Evolutionary conservation across 1,140 invertebrate genomes (phyloP).

Genomic region (Papilio polyxenes): DNA sequence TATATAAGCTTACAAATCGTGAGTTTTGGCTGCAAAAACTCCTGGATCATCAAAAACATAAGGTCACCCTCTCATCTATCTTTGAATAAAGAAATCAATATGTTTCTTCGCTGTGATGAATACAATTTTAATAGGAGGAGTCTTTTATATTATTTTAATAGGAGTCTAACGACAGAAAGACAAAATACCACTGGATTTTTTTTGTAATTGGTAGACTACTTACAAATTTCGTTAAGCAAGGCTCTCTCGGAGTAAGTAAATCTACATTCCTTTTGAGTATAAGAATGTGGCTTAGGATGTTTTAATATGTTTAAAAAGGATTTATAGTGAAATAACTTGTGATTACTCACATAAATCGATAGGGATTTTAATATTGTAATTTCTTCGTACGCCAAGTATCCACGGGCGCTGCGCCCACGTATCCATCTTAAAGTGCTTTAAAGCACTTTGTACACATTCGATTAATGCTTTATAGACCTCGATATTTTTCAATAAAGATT

Average conservation of each 20-base stretch:
- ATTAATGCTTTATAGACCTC: neutral
- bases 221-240: neutral
- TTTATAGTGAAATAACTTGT: slow-evolving; percentile 67
- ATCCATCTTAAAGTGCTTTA: slow-evolving; percentile 36
- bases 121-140: too few relatives aligned
- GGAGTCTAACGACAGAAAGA: too few relatives aligned
- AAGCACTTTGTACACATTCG: slow-evolving; percentile 40
- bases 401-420: slow-evolving; percentile 67
- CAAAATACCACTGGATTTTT: neutral
- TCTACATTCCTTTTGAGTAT: neutral
- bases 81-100: too few relatives aligned
- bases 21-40: too few relatives aligned
- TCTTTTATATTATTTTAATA: too few relatives aligned
- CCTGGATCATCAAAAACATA: too few relatives aligned
- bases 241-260: neutral
- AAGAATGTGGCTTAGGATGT: neutral
- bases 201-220: neutral
- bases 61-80: too few relatives aligned
- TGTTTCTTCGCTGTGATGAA: neutral
- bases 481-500: neutral
- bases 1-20: too few relatives aligned
- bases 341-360: slow-evolving; percentile 76
- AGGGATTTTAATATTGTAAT: slow-evolving; percentile 78
- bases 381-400: slow-evolving; percentile 66
- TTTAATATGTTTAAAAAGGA: slow-evolving; percentile 13